These are phyloP conservation scores for Hydrophis major DNA, from an alignment of 2,797 vertebrate genomes.

Conservation along the genomic window DNA sequence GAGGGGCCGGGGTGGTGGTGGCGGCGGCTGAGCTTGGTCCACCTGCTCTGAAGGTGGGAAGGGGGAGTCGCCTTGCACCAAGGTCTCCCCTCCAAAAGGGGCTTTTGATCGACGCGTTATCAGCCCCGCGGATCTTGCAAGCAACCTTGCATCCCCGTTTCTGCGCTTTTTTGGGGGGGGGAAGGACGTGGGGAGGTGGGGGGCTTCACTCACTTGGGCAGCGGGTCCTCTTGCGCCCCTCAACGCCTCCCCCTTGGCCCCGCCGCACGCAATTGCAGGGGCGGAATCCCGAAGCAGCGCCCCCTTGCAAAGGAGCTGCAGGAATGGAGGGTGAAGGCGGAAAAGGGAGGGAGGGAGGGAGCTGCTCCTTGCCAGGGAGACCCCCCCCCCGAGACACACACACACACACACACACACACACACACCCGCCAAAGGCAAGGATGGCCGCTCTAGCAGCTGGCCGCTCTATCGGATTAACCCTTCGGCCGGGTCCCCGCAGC, in stretches of 20 bases:
- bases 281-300: not conserved
- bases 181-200: no score
- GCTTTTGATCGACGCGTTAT: not conserved
- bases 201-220: not conserved
- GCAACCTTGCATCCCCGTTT: not conserved
- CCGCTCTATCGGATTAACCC: conserved; percentile 21
- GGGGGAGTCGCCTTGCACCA: no score
- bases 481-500: not conserved
- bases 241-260: not conserved
- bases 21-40: no score
- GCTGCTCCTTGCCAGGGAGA: not conserved
- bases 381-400: not conserved
- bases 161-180: not conserved
- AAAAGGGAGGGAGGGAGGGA: conserved; percentile 28
- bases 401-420: no score
- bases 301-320: not conserved
- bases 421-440: not conserved
- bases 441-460: not conserved
- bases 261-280: not conserved
- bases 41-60: not conserved
- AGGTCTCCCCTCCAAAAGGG: not conserved
- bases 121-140: not conserved
- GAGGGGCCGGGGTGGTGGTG: no score
- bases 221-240: not conserved
- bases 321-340: conserved; percentile 26